Conservation (phyloP, 92 coral and sea anemone species). For the Umimayanthus chanpuru region DNA sequence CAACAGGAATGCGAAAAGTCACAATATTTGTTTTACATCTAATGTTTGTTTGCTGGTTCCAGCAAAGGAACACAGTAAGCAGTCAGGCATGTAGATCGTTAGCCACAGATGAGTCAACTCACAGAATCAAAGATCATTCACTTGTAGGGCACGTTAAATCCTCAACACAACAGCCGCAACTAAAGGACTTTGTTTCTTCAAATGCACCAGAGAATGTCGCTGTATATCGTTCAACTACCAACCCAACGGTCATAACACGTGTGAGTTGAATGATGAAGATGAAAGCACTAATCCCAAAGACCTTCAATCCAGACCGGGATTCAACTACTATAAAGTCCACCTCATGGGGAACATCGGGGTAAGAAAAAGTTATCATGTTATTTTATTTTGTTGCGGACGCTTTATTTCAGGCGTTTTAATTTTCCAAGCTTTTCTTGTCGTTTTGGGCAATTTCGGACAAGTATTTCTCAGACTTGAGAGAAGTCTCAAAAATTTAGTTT, state of each 20-base stretch:
- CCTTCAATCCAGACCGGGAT: neutral
- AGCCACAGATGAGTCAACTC: neutral
- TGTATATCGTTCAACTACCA: constrained; percentile 11
- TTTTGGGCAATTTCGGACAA: too few species aligned
- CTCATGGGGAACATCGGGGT: neutral
- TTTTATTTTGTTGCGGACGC: too few species aligned
- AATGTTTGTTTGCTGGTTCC: neutral
- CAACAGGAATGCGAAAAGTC: too few species aligned
- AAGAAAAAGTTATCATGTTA: neutral
- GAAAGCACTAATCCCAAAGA: neutral
- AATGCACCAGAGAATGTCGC: neutral
- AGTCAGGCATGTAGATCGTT: neutral
- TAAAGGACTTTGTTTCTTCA: neutral
- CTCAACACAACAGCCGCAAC: neutral
- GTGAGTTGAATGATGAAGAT: constrained; percentile 6
- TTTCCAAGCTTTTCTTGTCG: too few species aligned
- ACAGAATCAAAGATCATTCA: neutral
- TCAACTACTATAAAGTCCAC: neutral
- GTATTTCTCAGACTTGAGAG: too few species aligned
- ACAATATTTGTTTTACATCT: neutral
- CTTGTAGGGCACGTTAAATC: neutral
- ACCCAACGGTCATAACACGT: too few species aligned
- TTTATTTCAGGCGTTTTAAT: too few species aligned
- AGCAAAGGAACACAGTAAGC: neutral
- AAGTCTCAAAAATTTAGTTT: too few species aligned